Evolutionary conservation across 2,888 invertebrate genomes (phyloP).

Genomic region (Euplexia lucipara): DNA sequence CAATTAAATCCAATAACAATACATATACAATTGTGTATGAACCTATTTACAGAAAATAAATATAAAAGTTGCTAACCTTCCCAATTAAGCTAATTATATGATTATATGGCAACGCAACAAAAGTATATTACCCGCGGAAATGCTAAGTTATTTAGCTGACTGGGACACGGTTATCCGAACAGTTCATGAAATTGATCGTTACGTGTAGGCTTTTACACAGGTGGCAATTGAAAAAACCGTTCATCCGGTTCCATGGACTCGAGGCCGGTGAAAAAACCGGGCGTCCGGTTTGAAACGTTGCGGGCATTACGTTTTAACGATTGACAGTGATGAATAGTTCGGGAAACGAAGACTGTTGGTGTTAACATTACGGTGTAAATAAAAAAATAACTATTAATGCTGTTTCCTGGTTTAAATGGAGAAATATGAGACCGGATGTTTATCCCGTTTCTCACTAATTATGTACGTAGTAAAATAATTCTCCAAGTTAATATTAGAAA

Average conservation of each 20-base stretch:
- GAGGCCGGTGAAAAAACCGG: constrained; percentile 38
- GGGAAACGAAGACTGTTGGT: constrained; percentile 11
- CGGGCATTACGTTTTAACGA: constrained; percentile 52
- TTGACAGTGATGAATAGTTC: constrained; percentile 48
- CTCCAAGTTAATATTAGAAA: too few relatives aligned
- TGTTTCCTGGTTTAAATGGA: too few relatives aligned
- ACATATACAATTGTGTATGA: too few relatives aligned
- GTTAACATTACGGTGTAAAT: constrained; percentile 9
- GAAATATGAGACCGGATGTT: too few relatives aligned
- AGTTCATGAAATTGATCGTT: constrained; percentile 40
- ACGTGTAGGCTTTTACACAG: constrained; percentile 31
- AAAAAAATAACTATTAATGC: background rate
- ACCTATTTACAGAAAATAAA: too few relatives aligned
- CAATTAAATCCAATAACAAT: too few relatives aligned
- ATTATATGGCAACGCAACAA: too few relatives aligned
- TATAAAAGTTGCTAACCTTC: too few relatives aligned
- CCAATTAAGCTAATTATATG: too few relatives aligned
- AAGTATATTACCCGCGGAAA: background rate
- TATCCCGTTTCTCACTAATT: too few relatives aligned
- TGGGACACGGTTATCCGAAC: constrained; percentile 16
- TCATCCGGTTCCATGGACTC: constrained; percentile 13
- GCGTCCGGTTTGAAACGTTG: constrained; percentile 48
- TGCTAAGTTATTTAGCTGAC: constrained; percentile 2
- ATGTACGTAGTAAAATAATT: too few relatives aligned
- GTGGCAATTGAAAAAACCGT: constrained; percentile 24